Conservation (phyloP, 2,113 vertebrate species). For the Mandrillus leucophaeus region DNA sequence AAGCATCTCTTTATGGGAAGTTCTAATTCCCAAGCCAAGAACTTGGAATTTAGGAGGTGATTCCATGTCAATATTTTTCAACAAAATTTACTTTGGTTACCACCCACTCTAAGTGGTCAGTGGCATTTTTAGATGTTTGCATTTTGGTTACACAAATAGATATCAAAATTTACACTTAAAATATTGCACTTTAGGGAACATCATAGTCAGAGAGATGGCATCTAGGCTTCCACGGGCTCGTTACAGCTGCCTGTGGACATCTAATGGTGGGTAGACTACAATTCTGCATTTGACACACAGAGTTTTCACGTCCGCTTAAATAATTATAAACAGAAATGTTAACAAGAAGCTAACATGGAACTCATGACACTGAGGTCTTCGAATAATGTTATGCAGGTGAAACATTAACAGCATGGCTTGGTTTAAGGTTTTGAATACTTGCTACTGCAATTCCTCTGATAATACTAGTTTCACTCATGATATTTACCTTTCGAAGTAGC, state of each 20-base stretch:
- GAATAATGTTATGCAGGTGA: neutral
- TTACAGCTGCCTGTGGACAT: neutral
- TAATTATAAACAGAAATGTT: neutral
- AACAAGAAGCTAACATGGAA: conserved; percentile 4
- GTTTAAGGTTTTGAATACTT: neutral
- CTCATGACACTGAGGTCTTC: conserved; percentile 1
- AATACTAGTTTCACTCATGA: neutral
- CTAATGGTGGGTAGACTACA: neutral
- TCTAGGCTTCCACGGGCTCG: neutral
- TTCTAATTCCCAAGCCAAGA: neutral
- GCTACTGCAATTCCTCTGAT: neutral
- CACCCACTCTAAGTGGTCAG: neutral
- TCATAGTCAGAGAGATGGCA: neutral
- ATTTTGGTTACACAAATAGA: neutral
- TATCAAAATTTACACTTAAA: neutral
- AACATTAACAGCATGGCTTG: neutral
- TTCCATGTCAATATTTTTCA: neutral
- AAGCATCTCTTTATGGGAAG: neutral
- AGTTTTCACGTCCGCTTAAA: neutral
- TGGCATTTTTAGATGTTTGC: neutral
- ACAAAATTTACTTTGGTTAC: neutral
- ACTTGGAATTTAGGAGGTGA: neutral
- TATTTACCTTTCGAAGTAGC: neutral
- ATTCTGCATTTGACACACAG: neutral
- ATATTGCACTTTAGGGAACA: neutral